Percentiles rank a stretch among this genome's conserved stretches.
These are phyloP conservation scores for Physeter macrocephalus DNA, from an alignment of 2,113 vertebrate genomes.

Conservation along the genomic window DNA sequence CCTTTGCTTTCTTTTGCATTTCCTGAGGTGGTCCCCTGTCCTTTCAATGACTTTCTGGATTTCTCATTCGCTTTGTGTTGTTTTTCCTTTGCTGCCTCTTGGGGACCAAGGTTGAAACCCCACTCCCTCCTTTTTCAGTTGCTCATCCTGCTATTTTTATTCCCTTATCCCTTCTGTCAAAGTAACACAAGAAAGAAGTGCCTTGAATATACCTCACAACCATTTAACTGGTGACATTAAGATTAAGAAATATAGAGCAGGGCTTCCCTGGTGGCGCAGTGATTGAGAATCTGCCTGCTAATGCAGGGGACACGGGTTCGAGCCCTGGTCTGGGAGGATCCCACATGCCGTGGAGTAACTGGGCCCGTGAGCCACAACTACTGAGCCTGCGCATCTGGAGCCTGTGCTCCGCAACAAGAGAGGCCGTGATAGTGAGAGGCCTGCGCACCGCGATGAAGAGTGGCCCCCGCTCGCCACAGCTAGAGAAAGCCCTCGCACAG, in stretches of 20 bases:
- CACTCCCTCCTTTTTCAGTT: not conserved
- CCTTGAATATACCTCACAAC: not conserved
- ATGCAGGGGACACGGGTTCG: too few relatives aligned
- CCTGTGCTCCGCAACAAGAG: too few relatives aligned
- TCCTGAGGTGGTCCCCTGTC: not conserved
- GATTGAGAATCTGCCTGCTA: too few relatives aligned
- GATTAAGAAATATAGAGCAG: not conserved
- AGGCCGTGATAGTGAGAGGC: too few relatives aligned
- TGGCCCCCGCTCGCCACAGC: too few relatives aligned
- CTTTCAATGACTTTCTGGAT: not conserved
- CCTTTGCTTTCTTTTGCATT: not conserved
- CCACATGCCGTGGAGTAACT: too few relatives aligned
- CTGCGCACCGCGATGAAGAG: too few relatives aligned
- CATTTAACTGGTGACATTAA: not conserved
- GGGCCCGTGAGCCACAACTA: too few relatives aligned
- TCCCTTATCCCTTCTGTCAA: not conserved
- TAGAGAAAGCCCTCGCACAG: too few relatives aligned
- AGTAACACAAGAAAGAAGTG: not conserved
- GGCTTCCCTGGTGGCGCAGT: too few relatives aligned
- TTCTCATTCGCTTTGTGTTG: slow-evolving; percentile 1
- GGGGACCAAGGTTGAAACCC: not conserved
- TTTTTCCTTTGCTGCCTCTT: not conserved
- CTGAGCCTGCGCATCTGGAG: too few relatives aligned
- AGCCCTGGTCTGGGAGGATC: too few relatives aligned
- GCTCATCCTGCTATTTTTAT: slow-evolving; percentile 22